Evolutionary conservation across 2,888 invertebrate genomes (phyloP).

Genomic region (Oligia strigilis): DNA sequence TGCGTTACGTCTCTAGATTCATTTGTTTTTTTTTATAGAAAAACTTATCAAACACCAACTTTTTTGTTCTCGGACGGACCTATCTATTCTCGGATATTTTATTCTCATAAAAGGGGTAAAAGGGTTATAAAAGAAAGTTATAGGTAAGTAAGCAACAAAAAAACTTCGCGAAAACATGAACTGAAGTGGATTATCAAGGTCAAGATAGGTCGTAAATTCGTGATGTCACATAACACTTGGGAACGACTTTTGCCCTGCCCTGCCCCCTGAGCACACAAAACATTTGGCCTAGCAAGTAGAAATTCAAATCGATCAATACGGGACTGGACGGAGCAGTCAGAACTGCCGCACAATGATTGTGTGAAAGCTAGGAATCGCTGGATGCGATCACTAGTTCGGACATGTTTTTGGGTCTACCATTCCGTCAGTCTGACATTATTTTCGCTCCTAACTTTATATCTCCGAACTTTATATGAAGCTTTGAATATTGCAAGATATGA

Average conservation of each 20-base stretch:
- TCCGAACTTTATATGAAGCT: not conserved
- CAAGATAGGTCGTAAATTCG: slow-evolving; percentile 27
- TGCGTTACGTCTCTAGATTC: not conserved
- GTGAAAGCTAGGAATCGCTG: not conserved
- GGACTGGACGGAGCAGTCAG: not conserved
- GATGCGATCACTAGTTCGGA: not conserved
- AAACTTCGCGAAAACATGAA: slow-evolving; percentile 1
- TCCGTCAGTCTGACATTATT: not conserved
- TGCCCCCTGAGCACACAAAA: slow-evolving; percentile 24
- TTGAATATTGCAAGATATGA: slow-evolving; percentile 5
- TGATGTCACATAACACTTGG: slow-evolving; percentile 30
- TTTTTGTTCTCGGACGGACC: slow-evolving; percentile 2
- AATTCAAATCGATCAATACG: slow-evolving; percentile 56
- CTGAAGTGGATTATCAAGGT: slow-evolving; percentile 41
- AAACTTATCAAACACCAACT: slow-evolving; percentile 2
- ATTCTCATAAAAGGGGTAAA: slow-evolving; percentile 22
- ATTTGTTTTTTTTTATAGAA: slow-evolving; percentile 7
- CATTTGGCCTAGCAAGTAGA: slow-evolving; percentile 39
- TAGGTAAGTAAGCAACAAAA: slow-evolving; percentile 6
- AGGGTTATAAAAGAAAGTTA: slow-evolving; percentile 25
- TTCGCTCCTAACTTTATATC: too few relatives aligned
- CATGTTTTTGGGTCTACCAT: not conserved
- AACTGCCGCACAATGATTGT: not conserved
- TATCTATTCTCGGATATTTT: slow-evolving; percentile 1
- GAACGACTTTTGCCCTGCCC: slow-evolving; percentile 16